Evolutionary conservation across 2,797 vertebrate genomes (phyloP).

Genomic region (Enteromius anoplus): DNA sequence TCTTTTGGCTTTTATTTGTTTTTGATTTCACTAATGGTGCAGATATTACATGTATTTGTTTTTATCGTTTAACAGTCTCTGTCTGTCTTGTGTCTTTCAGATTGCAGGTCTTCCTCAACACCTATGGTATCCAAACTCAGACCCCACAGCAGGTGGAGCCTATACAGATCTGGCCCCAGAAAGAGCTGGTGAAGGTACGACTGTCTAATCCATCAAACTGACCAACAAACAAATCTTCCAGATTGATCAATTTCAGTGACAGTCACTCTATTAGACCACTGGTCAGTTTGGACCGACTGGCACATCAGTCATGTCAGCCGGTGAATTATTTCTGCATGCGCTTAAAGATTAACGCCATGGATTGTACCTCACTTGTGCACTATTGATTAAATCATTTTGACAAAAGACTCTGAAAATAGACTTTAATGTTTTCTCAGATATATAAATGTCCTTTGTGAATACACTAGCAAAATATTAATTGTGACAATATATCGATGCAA

Average conservation of each 20-base stretch:
- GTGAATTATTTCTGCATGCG: conserved; percentile 7
- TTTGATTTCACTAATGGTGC: not conserved
- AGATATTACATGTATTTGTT: not conserved
- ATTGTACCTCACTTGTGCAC: not conserved
- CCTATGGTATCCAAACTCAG: conserved; percentile 96
- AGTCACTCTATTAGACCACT: conserved; percentile 7
- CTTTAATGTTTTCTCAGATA: conserved; percentile 1
- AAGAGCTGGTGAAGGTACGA: conserved; percentile 94
- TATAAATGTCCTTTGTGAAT: conserved; percentile 13
- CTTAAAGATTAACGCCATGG: conserved; percentile 5
- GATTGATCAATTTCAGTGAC: conserved; percentile 16
- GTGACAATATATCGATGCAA: not conserved
- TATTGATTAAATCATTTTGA: conserved; percentile 10
- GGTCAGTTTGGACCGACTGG: not conserved
- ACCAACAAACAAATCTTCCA: conserved; percentile 10
- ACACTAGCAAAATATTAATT: not conserved
- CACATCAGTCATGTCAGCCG: conserved; percentile 23
- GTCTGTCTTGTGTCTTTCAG: conserved; percentile 67
- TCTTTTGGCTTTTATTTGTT: not conserved
- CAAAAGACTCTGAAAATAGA: conserved; percentile 21
- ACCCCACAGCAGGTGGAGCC: conserved; percentile 97
- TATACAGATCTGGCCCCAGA: conserved; percentile 98
- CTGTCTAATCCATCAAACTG: conserved; percentile 11
- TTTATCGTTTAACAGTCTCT: not conserved
- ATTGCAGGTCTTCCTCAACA: conserved; percentile 97